phyloP scores from a whole-genome alignment of 2,113 vertebrate species.

The Cichladusa arquata region DNA sequence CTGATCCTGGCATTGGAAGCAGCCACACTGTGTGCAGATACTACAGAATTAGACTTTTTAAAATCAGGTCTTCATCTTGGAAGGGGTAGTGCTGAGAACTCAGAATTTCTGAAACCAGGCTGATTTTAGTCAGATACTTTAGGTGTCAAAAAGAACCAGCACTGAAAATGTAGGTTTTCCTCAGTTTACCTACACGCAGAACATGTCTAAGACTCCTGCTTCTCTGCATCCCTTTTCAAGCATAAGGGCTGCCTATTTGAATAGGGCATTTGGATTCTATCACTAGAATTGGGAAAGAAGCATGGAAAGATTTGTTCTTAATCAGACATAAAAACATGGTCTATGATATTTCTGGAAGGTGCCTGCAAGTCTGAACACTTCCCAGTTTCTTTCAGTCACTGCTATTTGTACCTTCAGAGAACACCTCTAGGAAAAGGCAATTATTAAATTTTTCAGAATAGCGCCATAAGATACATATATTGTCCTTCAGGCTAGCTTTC shows the following conservation, averaged over 20 bases:
- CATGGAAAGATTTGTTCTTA: neutral
- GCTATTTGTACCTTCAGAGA: conserved; percentile 3
- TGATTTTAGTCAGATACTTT: neutral
- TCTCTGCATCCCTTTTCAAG: neutral
- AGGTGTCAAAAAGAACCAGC: neutral
- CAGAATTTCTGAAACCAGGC: neutral
- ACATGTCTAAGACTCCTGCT: neutral
- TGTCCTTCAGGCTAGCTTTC: neutral
- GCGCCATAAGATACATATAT: neutral
- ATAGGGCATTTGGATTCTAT: neutral
- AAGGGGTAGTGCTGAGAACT: neutral
- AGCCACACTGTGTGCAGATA: neutral
- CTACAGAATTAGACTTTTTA: neutral
- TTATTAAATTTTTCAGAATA: conserved; percentile 8
- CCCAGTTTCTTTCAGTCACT: neutral
- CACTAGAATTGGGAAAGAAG: neutral
- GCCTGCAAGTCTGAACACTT: neutral
- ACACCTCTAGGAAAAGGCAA: neutral
- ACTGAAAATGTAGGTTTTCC: neutral
- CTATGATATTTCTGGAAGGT: neutral
- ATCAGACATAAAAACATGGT: neutral
- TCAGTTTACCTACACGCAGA: neutral
- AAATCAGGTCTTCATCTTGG: neutral
- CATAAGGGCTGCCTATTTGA: neutral
- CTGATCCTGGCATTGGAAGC: neutral